Percentiles rank a stretch among this genome's conserved stretches.
phyloP scores from a whole-genome alignment of 2,113 vertebrate species.

The Mixornis gularis region DNA sequence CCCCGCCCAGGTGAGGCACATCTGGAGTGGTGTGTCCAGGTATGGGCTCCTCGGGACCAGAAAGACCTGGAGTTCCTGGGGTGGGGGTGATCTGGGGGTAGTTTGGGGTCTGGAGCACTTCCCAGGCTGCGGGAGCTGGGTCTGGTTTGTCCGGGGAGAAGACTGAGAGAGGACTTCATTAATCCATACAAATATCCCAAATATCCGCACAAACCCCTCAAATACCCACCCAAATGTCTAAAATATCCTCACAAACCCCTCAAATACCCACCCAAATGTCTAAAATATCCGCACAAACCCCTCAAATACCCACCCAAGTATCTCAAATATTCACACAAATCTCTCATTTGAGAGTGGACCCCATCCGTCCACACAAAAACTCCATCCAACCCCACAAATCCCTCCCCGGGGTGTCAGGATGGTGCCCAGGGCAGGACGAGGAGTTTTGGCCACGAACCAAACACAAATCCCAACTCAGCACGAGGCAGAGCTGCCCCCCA shows the following conservation, averaged over 20 bases:
- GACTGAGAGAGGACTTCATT: neutral
- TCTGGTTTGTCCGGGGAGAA: neutral
- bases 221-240: too few relatives aligned
- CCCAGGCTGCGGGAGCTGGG: neutral
- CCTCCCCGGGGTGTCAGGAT: neutral
- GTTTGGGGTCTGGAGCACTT: neutral
- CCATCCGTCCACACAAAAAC: neutral
- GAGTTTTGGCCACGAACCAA: neutral
- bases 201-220: neutral
- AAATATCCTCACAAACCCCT: neutral
- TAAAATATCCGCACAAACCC: neutral
- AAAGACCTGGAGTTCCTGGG: too few relatives aligned
- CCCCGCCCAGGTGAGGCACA: neutral
- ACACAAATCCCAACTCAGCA: neutral
- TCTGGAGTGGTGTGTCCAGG: neutral
- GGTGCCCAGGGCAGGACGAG: neutral
- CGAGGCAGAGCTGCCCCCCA: neutral
- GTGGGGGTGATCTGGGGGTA: neutral
- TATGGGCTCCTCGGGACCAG: too few relatives aligned
- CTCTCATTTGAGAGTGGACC: accelerated
- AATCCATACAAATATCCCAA: neutral
- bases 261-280: too few relatives aligned
- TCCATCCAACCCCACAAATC: neutral
- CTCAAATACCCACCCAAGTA: too few relatives aligned
- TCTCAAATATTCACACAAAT: neutral